Evolutionary conservation across 2,888 invertebrate genomes (phyloP).

Genomic region (Prenolepis imparis): DNA sequence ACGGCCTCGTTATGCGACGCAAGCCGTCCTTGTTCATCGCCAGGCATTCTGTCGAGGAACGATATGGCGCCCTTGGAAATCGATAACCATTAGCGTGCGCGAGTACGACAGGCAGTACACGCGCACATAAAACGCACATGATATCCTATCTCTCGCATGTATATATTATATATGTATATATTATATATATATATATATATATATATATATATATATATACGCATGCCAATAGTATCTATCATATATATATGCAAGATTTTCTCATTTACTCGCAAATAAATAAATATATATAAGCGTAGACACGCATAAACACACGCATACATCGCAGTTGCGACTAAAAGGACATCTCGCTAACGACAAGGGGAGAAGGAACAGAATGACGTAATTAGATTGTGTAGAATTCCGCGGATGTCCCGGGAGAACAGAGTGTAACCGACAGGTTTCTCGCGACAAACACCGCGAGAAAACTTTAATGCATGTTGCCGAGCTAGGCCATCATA

Average conservation of each 20-base stretch:
- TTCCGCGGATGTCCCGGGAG: background rate
- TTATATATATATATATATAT: background rate
- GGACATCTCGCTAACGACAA: conserved; percentile 6
- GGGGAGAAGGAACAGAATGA: conserved; percentile 26
- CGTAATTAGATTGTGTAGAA: conserved; percentile 30
- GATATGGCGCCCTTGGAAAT: conserved; percentile 59
- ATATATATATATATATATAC: background rate
- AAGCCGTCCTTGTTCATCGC: conserved; percentile 66
- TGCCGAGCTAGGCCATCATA: conserved; percentile 34
- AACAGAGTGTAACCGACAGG: conserved; percentile 41
- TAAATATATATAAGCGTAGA: background rate
- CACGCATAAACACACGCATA: background rate
- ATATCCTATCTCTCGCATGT: background rate
- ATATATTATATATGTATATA: too few relatives aligned
- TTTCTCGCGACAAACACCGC: conserved; percentile 18
- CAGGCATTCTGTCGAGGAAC: conserved; percentile 43
- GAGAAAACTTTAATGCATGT: conserved; percentile 52
- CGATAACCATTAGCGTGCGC: conserved; percentile 61
- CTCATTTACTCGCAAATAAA: background rate
- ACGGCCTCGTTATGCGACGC: conserved; percentile 69
- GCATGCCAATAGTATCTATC: background rate
- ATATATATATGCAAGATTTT: background rate
- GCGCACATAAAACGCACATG: background rate
- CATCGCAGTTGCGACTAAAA: conserved; percentile 16
- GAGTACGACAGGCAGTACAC: conserved; percentile 1